phyloP scores from a whole-genome alignment of 2,888 invertebrate genomes.

The Eulithis testata region DNA sequence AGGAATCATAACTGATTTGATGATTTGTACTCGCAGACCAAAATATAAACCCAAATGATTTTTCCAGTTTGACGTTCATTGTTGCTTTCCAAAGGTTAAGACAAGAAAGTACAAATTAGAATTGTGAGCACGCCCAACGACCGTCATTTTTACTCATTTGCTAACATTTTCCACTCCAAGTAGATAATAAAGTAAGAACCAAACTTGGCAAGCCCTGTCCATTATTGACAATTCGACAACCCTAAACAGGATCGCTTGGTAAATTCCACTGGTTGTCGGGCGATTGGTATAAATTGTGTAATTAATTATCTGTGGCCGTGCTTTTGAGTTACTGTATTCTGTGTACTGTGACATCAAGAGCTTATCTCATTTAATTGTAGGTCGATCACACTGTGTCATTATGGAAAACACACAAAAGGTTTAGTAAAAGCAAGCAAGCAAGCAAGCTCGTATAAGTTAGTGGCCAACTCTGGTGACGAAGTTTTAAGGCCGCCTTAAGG shows the following conservation, averaged over 20 bases:
- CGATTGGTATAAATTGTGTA: slow-evolving; percentile 59
- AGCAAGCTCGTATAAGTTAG: too few relatives aligned
- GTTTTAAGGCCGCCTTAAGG: too few relatives aligned
- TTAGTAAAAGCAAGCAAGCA: too few relatives aligned
- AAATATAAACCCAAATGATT: too few relatives aligned
- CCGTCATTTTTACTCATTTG: too few relatives aligned
- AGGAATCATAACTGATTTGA: too few relatives aligned
- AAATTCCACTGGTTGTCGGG: slow-evolving; percentile 25
- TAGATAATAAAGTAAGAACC: background rate
- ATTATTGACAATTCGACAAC: slow-evolving; percentile 3
- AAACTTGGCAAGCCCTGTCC: background rate
- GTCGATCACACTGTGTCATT: slow-evolving; percentile 19
- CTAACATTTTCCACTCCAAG: background rate
- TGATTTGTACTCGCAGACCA: too few relatives aligned
- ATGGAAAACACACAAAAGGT: slow-evolving; percentile 4
- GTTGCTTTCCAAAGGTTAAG: too few relatives aligned
- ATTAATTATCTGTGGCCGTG: slow-evolving; percentile 56
- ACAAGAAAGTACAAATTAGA: too few relatives aligned
- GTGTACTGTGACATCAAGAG: slow-evolving; percentile 51
- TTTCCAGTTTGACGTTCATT: too few relatives aligned
- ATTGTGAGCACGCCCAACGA: too few relatives aligned
- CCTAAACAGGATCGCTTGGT: slow-evolving; percentile 15
- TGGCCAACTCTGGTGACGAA: too few relatives aligned
- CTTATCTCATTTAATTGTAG: slow-evolving; percentile 30
- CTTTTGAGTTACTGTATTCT: slow-evolving; percentile 36